phyloP scores from a whole-genome alignment of 1,140 invertebrate genomes.

The Bursaphelenchus mucronatus region DNA sequence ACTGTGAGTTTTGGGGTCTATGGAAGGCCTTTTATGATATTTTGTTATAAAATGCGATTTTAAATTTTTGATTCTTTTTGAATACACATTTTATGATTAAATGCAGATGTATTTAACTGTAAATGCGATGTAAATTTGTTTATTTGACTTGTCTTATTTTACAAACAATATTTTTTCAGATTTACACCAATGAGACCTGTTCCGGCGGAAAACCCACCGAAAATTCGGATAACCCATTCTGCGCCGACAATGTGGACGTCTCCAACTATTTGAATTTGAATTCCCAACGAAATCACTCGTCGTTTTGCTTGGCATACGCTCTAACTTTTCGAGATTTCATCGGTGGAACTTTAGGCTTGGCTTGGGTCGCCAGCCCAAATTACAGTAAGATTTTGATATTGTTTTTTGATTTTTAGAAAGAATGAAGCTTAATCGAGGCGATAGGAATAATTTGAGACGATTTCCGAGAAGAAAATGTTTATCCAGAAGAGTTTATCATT shows the following conservation, averaged over 20 bases:
- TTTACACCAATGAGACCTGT: conserved; percentile 63
- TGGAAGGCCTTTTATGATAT: conserved; percentile 7
- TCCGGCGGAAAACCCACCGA: conserved; percentile 35
- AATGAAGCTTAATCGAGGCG: too few relatives aligned
- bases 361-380: conserved; percentile 89
- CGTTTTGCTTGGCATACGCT: conserved; percentile 96
- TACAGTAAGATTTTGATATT: conserved; percentile 40
- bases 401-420: not conserved
- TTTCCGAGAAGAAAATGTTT: too few relatives aligned
- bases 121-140: too few relatives aligned
- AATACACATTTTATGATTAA: not conserved
- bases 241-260: conserved; percentile 94
- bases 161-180: conserved; percentile 52
- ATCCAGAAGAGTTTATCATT: too few relatives aligned
- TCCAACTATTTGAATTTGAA: conserved; percentile 98
- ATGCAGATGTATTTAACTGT: not conserved
- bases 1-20: conserved; percentile 68
- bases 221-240: conserved; percentile 76
- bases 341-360: conserved; percentile 87
- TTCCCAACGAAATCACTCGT: conserved; percentile 89
- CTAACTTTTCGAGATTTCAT: conserved; percentile 97
- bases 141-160: not conserved
- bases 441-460: too few relatives aligned
- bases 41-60: too few relatives aligned
- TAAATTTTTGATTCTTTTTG: conserved; percentile 15